Percentiles rank a stretch among this genome's conserved stretches.
These are phyloP conservation scores for Balaenoptera acutorostrata DNA, from an alignment of 2,113 vertebrate genomes.

Conservation along the genomic window DNA sequence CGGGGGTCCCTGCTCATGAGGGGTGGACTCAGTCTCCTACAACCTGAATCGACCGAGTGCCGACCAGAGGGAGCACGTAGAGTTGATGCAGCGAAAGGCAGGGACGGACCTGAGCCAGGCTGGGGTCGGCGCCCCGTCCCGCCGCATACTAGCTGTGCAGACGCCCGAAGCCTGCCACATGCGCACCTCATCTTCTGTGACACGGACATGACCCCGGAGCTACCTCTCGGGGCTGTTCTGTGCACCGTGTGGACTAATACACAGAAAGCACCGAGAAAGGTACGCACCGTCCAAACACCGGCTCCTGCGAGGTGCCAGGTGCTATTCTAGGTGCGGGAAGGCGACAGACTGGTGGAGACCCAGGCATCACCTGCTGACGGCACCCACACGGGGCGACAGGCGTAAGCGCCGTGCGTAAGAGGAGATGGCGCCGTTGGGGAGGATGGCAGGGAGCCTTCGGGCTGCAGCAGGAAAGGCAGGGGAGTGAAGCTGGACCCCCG, in stretches of 20 bases:
- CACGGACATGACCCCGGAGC: accelerated
- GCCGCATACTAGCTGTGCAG: accelerated
- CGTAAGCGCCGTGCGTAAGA: accelerated
- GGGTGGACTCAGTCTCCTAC: too few relatives aligned
- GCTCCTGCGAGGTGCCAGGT: neutral
- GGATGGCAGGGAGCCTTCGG: neutral
- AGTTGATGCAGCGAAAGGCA: neutral
- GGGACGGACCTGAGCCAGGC: neutral
- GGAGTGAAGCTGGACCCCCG: neutral
- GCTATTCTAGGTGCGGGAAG: neutral
- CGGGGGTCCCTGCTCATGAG: neutral
- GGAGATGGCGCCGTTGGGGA: accelerated
- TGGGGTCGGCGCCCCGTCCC: neutral
- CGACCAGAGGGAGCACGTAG: accelerated
- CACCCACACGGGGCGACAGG: accelerated
- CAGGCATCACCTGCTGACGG: accelerated
- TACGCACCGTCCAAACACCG: accelerated
- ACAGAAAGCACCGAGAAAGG: neutral
- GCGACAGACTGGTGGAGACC: neutral
- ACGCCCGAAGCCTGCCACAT: accelerated
- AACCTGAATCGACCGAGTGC: accelerated
- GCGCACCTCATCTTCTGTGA: neutral
- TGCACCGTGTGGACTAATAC: accelerated
- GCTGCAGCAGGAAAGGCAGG: too few relatives aligned
- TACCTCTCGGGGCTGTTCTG: accelerated